Evolutionary conservation across 2,113 vertebrate genomes (phyloP), one percentile per base, ranked within the genome.

Genomic region (Eolophus roseicapilla): DNA sequence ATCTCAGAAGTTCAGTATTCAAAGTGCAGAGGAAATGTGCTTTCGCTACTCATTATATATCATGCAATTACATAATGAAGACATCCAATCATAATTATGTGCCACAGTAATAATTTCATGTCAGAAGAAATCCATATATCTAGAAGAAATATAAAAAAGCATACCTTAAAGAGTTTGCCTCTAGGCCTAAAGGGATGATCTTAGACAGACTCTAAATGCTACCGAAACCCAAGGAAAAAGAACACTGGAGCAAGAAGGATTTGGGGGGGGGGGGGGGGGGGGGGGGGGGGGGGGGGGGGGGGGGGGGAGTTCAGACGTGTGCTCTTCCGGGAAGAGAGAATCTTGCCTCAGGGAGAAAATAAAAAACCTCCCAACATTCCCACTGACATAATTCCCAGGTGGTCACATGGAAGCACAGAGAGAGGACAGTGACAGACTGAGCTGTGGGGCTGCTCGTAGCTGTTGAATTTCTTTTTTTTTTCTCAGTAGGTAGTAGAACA

Each of bases 1-100:
- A 97, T 70, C 90, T 93, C 71, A 95, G 85, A 94, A 88, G 75
- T 93, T 96, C 44, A 37, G 76, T 84, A 86, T 82, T 96, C 86
- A 95, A 77, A 96, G 74, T 95, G 70, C 47, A 62, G 55, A 88
- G 82, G 96, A 95, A 97, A 92, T 89, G 84, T 23, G 81, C 80
- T 73, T 95, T 92, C 82, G 91, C 76, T 67, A 46, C 73, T 95
- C 94, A 86, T 94, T 93, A 91, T 73, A 68, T 73, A 88, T 84
- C 93, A 86, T 86, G 90, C 90, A 86, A 74, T 95, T 92, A 91
- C 14, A 44, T 86, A 75, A 65, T 84, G 91, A 96, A 96, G 64
- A 81, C 89, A 73, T 86, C 75, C 89, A 78, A 82, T 82, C 84
- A 91, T 82, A 93, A 88, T 89, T 69, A 41, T 17, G 47, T 78